A percentile compares a stretch with the other conserved stretches of the same genome.
These are phyloP conservation scores for Rhizomys pruinosus DNA, from an alignment of 2,113 vertebrate species.

Conservation along the genomic window DNA sequence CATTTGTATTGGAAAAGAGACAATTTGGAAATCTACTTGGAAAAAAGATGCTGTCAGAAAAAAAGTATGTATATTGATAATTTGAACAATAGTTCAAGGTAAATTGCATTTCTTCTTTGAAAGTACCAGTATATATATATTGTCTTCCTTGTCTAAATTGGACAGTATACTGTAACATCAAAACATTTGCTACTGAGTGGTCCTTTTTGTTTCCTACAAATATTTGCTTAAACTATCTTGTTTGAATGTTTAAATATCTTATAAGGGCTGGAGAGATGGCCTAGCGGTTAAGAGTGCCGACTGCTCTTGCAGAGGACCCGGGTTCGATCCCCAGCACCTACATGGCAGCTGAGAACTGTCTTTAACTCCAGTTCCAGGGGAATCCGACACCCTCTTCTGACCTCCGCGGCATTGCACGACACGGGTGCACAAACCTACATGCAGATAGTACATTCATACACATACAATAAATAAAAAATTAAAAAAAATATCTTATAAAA, in stretches of 20 bases:
- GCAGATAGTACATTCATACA: no score
- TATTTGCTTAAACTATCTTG: constrained; percentile 75
- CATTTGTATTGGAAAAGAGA: not conserved
- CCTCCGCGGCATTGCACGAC: no score
- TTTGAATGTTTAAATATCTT: constrained; percentile 68
- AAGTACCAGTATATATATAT: constrained; percentile 67
- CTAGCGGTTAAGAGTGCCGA: no score
- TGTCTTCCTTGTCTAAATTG: constrained; percentile 67
- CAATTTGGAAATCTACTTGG: constrained; percentile 49
- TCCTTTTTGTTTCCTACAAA: constrained; percentile 77
- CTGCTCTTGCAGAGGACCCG: no score
- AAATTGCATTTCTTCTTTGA: constrained; percentile 76
- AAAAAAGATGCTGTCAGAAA: constrained; percentile 32
- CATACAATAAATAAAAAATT: no score
- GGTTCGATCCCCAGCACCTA: no score
- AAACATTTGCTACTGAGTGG: constrained; percentile 73
- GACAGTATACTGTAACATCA: constrained; percentile 76
- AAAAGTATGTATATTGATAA: constrained; percentile 70
- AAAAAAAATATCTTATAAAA: constrained; percentile 75
- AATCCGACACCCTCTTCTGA: no score
- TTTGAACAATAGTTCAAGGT: constrained; percentile 77
- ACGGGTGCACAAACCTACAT: no score
- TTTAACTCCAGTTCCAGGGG: no score
- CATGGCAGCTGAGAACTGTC: no score
- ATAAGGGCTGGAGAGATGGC: no score